phyloP scores from a whole-genome alignment of 2,888 invertebrate species.

The Lithophane socia region DNA sequence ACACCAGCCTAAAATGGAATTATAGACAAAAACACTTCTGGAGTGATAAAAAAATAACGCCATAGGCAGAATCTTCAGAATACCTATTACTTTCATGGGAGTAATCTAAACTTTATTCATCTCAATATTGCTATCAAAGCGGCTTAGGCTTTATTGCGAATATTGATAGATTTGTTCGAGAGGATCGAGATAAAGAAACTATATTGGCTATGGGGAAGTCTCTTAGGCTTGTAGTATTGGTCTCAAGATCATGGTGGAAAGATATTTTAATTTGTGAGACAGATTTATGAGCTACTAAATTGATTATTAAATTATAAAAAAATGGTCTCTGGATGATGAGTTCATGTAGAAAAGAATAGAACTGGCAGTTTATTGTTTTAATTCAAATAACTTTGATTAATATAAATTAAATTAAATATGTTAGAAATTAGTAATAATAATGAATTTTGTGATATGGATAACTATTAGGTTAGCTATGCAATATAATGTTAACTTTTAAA shows the following conservation, averaged over 20 bases:
- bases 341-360: too few species aligned
- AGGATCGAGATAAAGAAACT: constrained; percentile 17
- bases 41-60: constrained; percentile 1
- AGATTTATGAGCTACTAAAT: too few species aligned
- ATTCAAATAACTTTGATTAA: too few species aligned
- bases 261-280: background rate
- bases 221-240: background rate
- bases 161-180: constrained; percentile 38
- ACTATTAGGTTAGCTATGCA: too few species aligned
- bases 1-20: background rate
- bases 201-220: background rate
- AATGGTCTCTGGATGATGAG: too few species aligned
- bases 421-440: too few species aligned
- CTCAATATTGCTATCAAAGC: constrained; percentile 26
- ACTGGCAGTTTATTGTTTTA: too few species aligned
- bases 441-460: too few species aligned
- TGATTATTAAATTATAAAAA: too few species aligned
- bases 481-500: too few species aligned
- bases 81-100: constrained; percentile 36
- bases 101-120: constrained; percentile 50
- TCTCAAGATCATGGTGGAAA: background rate
- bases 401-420: too few species aligned
- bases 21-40: constrained; percentile 1
- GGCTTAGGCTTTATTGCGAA: constrained; percentile 22
- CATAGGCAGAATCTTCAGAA: constrained; percentile 11